Base-by-base conservation (phyloP, 2,113 vertebrate species). In the Lynx canadensis region DNA sequence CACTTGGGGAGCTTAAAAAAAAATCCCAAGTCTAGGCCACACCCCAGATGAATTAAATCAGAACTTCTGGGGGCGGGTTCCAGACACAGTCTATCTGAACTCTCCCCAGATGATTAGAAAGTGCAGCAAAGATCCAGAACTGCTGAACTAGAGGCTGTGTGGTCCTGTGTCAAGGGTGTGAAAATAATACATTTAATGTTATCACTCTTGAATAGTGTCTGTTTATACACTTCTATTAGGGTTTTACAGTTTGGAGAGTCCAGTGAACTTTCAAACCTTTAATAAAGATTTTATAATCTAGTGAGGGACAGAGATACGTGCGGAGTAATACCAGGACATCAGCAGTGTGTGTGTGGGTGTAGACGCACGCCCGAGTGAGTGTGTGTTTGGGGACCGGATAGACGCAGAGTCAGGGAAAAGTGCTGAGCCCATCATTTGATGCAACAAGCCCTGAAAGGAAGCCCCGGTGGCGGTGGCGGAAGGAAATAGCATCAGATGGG, bases 381-480 rank as follows among this genome's bases (percentile, higher is more conserved):
- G n/a, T 29, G 10, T 23, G 73, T 1, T 5, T 14, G 69, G 38
- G 50, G 41, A 5, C 27, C 27, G 33, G 71, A 41, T 50, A 74
- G 21, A 23, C 4, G 5, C 25, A 18, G 45, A 29, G 27, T 63
- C 57, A 5, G 36, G 69, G 52, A 78, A 92, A 93, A 96, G 65
- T 97, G 98, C 97, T 96, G 90, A 97, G 68, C 60, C 27, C 6
- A 25, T 33, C n/a, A 48, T 52, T 65, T 57, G 68, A 33, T 19
- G 79, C 66, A 29, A 27, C 48, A 86, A 45, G 80, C 57, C 88
- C 97, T 87, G 78, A 90, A 88, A 93, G 96, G 95, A 97, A 97
- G 93, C n/a, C 50, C 63, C 14, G 50, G 29, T 50, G 65, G 57
- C 0, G 19, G 94, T 50, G 65, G 57, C 0, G 19, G 94, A 69